Percentiles rank a stretch among this genome's conserved stretches.
Conservation (phyloP, 53 echinoderm and acorn worm genomes). For the Actinopyga echinites region DNA sequence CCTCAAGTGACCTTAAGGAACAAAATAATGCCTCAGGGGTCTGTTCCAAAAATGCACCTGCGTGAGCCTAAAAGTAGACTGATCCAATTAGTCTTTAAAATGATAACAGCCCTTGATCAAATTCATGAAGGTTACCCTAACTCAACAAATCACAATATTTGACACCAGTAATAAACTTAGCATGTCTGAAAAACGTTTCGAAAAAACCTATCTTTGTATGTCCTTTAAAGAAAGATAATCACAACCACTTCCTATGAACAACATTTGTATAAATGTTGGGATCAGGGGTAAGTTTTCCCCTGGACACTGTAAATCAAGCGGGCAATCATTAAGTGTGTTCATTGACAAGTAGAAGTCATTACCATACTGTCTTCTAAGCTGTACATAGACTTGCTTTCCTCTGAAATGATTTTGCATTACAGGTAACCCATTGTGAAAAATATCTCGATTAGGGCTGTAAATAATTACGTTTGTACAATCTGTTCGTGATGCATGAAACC, state of each 20-base stretch:
- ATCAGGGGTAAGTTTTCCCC: neutral
- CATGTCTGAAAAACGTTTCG: neutral
- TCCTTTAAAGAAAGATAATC: constrained; percentile 21
- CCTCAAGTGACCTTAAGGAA: neutral
- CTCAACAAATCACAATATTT: too few relatives aligned
- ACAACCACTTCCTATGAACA: constrained; percentile 11
- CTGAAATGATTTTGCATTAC: neutral
- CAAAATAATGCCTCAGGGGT: constrained; percentile 1
- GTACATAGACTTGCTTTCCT: neutral
- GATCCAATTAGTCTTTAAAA: constrained; percentile 16
- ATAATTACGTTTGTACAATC: constrained; percentile 4
- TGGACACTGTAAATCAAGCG: neutral
- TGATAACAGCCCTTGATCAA: neutral
- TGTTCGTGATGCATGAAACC: neutral
- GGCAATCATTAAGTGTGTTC: neutral
- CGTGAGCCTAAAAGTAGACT: constrained; percentile 1
- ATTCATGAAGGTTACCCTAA: neutral
- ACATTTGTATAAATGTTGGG: neutral
- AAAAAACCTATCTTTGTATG: neutral
- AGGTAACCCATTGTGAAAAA: constrained; percentile 47
- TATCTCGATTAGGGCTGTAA: constrained; percentile 53
- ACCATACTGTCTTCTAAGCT: neutral
- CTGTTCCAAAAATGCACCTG: neutral
- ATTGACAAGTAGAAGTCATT: constrained; percentile 4
- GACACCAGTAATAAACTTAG: neutral